A percentile compares a stretch with the other conserved stretches of the same genome.
Evolutionary conservation across 2,113 vertebrate species (phyloP).

Genomic region (Anarhynchus alexandrinus): DNA sequence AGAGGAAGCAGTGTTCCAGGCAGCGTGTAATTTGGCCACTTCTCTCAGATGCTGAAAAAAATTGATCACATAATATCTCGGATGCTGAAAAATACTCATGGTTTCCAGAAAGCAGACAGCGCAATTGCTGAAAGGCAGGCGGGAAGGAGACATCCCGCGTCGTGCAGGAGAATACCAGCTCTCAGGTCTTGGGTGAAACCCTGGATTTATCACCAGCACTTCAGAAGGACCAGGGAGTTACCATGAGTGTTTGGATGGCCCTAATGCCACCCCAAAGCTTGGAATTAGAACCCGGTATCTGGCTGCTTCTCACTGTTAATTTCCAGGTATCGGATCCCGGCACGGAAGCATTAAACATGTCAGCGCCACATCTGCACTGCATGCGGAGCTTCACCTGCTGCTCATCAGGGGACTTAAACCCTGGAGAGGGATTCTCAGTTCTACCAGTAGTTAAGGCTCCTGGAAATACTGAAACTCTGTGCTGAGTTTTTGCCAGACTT

Average conservation of each 20-base stretch:
- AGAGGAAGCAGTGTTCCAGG: background rate
- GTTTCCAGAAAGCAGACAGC: background rate
- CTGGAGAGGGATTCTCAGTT: background rate
- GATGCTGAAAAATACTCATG: background rate
- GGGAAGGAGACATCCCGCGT: background rate
- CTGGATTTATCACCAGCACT: background rate
- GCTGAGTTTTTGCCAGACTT: background rate
- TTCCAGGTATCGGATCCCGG: background rate
- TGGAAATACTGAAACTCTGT: background rate
- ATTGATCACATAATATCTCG: background rate
- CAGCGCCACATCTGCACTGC: fast-evolving
- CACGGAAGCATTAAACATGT: background rate
- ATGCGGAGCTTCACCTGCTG: background rate
- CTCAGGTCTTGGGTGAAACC: background rate
- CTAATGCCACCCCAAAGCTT: background rate
- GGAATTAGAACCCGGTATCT: background rate
- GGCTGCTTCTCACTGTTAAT: background rate
- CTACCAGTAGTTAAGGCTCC: background rate
- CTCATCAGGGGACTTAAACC: background rate
- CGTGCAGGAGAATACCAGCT: background rate
- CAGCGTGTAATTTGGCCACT: background rate
- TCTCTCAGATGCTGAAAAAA: background rate
- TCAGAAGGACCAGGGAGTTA: background rate
- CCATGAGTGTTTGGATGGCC: fast-evolving
- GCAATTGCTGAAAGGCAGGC: too few species aligned